Evolutionary conservation across 1,140 invertebrate genomes (phyloP).

Genomic region (Phthorimaea operculella): DNA sequence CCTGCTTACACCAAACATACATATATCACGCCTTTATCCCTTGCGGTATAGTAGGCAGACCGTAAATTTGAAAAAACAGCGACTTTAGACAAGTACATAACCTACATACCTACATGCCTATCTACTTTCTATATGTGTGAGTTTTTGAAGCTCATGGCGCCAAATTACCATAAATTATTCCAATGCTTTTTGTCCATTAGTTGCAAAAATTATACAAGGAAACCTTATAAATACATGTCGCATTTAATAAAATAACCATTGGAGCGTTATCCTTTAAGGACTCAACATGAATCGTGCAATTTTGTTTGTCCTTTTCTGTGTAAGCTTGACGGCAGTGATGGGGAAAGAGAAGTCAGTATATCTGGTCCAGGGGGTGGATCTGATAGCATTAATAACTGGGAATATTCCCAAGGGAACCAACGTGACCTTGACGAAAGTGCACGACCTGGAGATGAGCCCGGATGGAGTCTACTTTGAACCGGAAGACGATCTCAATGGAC

Average conservation of each 20-base stretch:
- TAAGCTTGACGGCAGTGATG: neutral
- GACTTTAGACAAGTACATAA: too few species aligned
- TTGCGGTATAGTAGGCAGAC: too few species aligned
- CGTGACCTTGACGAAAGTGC: conserved; percentile 16
- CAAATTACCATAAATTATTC: too few species aligned
- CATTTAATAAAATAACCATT: neutral
- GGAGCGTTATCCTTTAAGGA: neutral
- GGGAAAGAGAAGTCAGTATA: conserved; percentile 19
- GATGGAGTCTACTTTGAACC: conserved; percentile 27
- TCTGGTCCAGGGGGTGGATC: conserved; percentile 12
- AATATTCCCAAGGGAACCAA: conserved; percentile 8
- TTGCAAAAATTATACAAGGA: neutral
- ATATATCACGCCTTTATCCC: too few species aligned
- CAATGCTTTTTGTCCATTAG: neutral
- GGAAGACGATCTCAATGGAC: conserved; percentile 16
- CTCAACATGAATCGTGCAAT: conserved; percentile 2
- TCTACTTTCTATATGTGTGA: too few species aligned
- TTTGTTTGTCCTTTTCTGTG: neutral
- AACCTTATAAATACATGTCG: conserved; percentile 6
- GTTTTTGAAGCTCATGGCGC: too few species aligned
- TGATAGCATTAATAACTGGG: conserved; percentile 20
- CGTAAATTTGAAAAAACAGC: too few species aligned
- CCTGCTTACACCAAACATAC: too few species aligned
- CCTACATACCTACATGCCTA: too few species aligned
- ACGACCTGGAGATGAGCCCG: conserved; percentile 7